Base-by-base conservation (phyloP, 92 coral and sea anemone genomes). In the Parazoanthus darwini region DNA sequence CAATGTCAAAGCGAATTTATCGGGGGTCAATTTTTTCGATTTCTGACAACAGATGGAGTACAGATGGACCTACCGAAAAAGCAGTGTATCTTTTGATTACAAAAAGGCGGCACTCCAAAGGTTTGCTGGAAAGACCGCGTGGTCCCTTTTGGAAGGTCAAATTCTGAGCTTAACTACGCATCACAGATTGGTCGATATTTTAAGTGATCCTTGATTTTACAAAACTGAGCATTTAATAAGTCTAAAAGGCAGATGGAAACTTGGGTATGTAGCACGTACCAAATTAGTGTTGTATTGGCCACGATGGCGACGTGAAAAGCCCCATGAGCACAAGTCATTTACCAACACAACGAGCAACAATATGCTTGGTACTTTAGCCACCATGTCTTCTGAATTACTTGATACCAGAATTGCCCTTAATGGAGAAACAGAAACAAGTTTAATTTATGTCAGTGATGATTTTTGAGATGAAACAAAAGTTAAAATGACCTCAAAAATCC, bases 91-190 rank as follows among this genome's bases (percentile, higher is more conserved):
- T 68, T 71, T 48, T 67, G 23, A 84, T 36, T 29, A 25, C 65
- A 16, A 84, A 29, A 16, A 33, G 56, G 66, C 87, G 87, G 87
- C 15, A 58, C 26, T 46, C 67, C 14, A 66, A 81, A 82, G 77
- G 70, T 44, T 84, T 82, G 86, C 20, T 68, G 20, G 42, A 15
- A 46, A 84, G 36, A 84, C 87, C 87, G 78, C 87, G 74, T 84
- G 87, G 68, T 46, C 77, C 9, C 63, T 36, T 3, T 4, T 35
- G 22, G 79, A 46, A 84, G 86, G 86, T 82, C 86, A 84, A 71
- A 26, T 84, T 26, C 16, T 42, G 43, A 59, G 18, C 37, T 13
- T 0, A 83, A 25, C 87, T 48, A 84, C 15, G 46, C 56, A 73
- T 48, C 77, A 25, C 59, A 37, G 50, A 33, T 8, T 46, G 22